Base-by-base conservation (phyloP, 2,113 vertebrate genomes). In the Oreocharis arfaki region DNA sequence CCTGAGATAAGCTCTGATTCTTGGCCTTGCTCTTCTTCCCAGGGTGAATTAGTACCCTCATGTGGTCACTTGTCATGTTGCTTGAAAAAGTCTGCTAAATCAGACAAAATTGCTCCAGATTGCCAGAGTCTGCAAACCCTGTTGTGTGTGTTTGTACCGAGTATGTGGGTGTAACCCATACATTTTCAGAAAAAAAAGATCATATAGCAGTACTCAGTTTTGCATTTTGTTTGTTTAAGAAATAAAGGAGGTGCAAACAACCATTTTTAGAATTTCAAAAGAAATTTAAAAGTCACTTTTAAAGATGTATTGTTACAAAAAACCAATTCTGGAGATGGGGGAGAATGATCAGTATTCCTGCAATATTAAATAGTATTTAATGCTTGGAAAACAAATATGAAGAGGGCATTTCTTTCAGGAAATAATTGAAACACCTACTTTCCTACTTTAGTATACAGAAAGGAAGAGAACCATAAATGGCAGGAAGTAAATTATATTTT, bases 21-120 rank as follows among this genome's bases (percentile, higher is more conserved):
- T 73, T 88, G 61, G 53, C 68, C 41, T 64, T 89, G 44, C 35
- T 90, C 19, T 41, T 89, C 32, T 91, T 95, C 39, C 32, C 71
- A 52, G 49, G 52, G 64, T 78, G 80, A 81, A 56, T 91, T 90
- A 95, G 64, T 82, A 92, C 87, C 91, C 69, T 94, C 84, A 52
- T 89, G 89, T 87, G 87, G 89, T 89, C 78, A 60, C 35, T 95
- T 76, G 59, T 50, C 50, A 47, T 65, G 53, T 87, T 93, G 61
- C 77, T 85, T 79, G 75, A 69, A 89, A 61, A 35, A 27, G 73
- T 32, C 35, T 73, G 15, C 53, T 77, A 35, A 53, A 57, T 49
- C 49, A 47, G 47, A 26, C 52, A 55, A 49, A 95, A 67, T 39
- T 84, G 30, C 64, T 84, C 2, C 39, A 77, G 76, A 47, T 63